Evolutionary conservation across 1,140 invertebrate genomes (phyloP), one percentile per base, ranked within the genome.

Genomic region (Drosophila arizonae): DNA sequence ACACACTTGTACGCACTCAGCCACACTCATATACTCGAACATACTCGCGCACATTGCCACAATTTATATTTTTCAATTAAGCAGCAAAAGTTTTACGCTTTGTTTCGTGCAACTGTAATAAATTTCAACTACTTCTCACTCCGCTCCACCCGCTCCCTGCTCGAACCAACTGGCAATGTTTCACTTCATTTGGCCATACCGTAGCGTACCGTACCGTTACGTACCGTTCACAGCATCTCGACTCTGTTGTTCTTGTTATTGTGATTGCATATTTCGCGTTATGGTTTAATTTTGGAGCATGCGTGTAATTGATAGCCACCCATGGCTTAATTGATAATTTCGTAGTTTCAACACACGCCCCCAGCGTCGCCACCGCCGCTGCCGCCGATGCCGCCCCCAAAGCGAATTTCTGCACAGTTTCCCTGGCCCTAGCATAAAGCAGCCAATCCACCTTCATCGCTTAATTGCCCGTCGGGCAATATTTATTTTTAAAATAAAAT

Each of bases 21-120:
- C n/a, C 36, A 51, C 43, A 24, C 28, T n/a, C 55, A 26, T 30
- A 46, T 28, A 43, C 9, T 57, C 4, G n/a, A n/a, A 50, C 8
- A 6, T 50, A 48, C 33, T 24, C 64, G 15, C 72, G 45, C 67
- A 71, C 73, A 65, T 50, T 75, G 62, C 65, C 62, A 76, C 82
- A 87, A 86, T 86, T 86, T 86, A 86, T 86, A 86, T 86, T 86
- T 86, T 86, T 86, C 82, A 86, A 86, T 86, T 86, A 86, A 86
- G 82, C 82, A 87, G 76, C 82, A 86, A 86, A 87, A 86, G 86
- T 87, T 82, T 79, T 87, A 87, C 82, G 82, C 82, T 86, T 82
- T 86, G 82, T 86, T 86, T 87, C 82, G 79, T 79, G 71, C 82
- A 79, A 87, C 76, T 74, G 82, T 79, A 86, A 86, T 86, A 86